Conservation (phyloP, 1,140 invertebrate genomes). For the Drosophila repletoides region DNA sequence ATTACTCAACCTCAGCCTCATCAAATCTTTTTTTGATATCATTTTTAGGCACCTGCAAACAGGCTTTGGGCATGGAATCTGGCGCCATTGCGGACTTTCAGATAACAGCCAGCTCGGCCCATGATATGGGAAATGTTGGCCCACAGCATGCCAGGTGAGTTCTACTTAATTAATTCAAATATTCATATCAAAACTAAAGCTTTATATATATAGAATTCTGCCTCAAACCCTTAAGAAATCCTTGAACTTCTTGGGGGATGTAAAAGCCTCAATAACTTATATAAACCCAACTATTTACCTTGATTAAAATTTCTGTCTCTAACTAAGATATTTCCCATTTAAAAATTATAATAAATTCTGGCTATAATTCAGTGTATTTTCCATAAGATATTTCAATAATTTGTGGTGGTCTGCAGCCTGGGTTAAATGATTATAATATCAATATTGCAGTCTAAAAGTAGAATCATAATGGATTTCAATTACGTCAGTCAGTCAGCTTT, state of each 20-base stretch:
- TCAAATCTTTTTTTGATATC: constrained; percentile 28
- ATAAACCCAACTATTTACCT: too few species aligned
- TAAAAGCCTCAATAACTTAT: too few species aligned
- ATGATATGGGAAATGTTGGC: constrained; percentile 94
- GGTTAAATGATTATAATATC: too few species aligned
- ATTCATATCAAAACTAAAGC: not conserved
- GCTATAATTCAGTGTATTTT: too few species aligned
- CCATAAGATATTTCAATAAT: too few species aligned
- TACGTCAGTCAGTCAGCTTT: constrained; percentile 5
- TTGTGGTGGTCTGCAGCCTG: too few species aligned
- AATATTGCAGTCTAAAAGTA: not conserved
- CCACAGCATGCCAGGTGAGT: constrained; percentile 94
- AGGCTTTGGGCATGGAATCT: constrained; percentile 94
- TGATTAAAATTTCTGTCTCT: too few species aligned
- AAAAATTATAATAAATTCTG: too few species aligned
- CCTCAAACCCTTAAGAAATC: too few species aligned
- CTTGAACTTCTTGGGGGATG: too few species aligned
- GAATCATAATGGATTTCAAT: constrained; percentile 18
- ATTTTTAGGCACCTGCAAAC: constrained; percentile 89
- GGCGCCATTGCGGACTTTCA: constrained; percentile 92
- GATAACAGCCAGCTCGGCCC: constrained; percentile 94
- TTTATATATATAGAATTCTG: not conserved
- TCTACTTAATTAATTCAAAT: not conserved
- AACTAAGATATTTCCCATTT: too few species aligned
- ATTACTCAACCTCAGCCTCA: constrained; percentile 13